Evolutionary conservation across 2,888 invertebrate species (phyloP), one percentile per base, ranked within the genome.

Genomic region (Lithophane leautieri): DNA sequence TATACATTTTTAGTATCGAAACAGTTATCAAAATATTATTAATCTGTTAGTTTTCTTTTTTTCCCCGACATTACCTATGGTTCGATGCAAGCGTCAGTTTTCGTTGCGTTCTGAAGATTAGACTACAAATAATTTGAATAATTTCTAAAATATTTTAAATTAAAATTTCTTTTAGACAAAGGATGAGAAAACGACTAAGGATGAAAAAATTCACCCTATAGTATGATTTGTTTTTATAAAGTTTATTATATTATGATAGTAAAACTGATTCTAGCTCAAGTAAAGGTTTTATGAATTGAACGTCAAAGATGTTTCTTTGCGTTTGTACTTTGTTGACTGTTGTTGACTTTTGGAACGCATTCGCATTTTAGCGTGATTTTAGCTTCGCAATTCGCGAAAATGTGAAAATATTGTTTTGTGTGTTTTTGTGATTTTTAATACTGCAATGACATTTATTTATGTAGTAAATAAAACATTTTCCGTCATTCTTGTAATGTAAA

Each of bases 331-430:
- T 34, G 34, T 25, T 61, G 19, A 63, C 16, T 58, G 4, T 34
- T 34, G 34, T 25, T 61, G 19, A 63, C 16, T 58, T 47, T 85
- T 70, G 40, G 79, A 86, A 89, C 88, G 84, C 75, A 76, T 70
- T 71, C 28, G 77, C 76, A 73, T 86, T 83, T 87, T 42, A 42
- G 34, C 34, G 34, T 34, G 34, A 34, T 34, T 42, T 42, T 78
- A 79, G 77, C 86, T 69, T 85, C 81, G 81, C 74, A 76, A 68
- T 84, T 79, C 47, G 89, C 82, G 60, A 88, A 87, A 86, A 87
- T 88, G 86, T 79, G 42, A 81, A 82, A 72, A 63, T 79, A 71
- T 76, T 83, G 70, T 86, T 86, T 76, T 78, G 73, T 70, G 67
- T 86, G 62, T 84, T 75, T 67, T 70, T 54, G 70, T 66, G 60